Percentiles rank a stretch among this genome's conserved stretches.
phyloP scores from a whole-genome alignment of 2,888 invertebrate genomes.

The Leptarthrus brevirostris region DNA sequence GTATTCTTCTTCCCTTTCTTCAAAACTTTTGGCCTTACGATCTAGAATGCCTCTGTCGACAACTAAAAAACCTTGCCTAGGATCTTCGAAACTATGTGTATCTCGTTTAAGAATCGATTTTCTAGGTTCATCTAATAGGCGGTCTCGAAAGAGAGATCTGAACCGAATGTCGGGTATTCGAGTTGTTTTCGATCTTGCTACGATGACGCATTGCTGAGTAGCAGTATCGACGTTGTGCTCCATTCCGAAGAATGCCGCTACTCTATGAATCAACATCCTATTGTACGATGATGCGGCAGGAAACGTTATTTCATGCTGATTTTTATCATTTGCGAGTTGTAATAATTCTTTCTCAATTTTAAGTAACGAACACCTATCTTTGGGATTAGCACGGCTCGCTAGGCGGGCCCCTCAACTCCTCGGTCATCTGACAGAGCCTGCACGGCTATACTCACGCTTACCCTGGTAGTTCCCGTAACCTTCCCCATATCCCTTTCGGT shows the following conservation, averaged over 20 bases:
- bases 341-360: constrained; percentile 90
- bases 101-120: constrained; percentile 88
- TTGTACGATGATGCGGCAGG: constrained; percentile 96
- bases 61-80: constrained; percentile 68
- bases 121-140: constrained; percentile 73
- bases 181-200: constrained; percentile 77
- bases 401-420: no score
- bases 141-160: constrained; percentile 77
- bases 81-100: constrained; percentile 83
- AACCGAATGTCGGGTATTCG: constrained; percentile 72
- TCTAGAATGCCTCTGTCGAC: constrained; percentile 75
- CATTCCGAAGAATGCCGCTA: constrained; percentile 93
- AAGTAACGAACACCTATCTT: constrained; percentile 86
- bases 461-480: no score
- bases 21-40: constrained; percentile 84
- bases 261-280: constrained; percentile 94
- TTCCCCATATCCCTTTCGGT: no score
- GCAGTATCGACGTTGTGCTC: constrained; percentile 91
- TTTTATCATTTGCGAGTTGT: constrained; percentile 83
- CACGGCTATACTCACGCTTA: no score
- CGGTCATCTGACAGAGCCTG: no score
- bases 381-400: no score
- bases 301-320: constrained; percentile 83
- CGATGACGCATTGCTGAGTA: constrained; percentile 82
- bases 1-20: constrained; percentile 92